Evolutionary conservation across 2,888 invertebrate genomes (phyloP).

Genomic region (Cremastobaeus sp.): DNA sequence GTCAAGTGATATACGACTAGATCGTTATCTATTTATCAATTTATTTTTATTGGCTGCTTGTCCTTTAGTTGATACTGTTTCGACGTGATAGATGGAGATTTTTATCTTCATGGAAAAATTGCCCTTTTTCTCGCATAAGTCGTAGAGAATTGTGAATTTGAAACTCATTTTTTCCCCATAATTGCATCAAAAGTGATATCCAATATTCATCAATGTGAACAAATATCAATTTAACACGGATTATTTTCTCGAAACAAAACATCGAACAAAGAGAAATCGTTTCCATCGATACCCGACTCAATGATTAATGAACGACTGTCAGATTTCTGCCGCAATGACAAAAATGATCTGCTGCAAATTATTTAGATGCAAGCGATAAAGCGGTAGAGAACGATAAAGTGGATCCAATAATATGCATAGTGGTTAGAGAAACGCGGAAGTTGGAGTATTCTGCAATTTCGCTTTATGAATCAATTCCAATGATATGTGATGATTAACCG

Average conservation of each 20-base stretch:
- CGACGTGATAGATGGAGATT: no score
- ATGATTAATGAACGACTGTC: constrained; percentile 15
- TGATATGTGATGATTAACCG: constrained; percentile 48
- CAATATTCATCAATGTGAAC: no score
- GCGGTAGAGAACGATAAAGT: constrained; percentile 15
- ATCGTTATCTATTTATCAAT: no score
- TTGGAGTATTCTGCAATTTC: constrained; percentile 37
- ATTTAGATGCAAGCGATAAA: constrained; percentile 31
- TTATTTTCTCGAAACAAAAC: no score
- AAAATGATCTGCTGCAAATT: constrained; percentile 29
- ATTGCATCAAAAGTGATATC: no score
- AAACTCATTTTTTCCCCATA: no score
- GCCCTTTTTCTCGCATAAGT: no score
- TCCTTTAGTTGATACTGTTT: no score
- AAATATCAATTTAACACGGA: no score
- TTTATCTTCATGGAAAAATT: no score
- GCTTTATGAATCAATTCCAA: constrained; percentile 47
- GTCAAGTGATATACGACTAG: constrained; percentile 27
- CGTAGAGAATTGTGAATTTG: no score
- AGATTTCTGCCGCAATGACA: constrained; percentile 21
- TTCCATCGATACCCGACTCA: constrained; percentile 5
- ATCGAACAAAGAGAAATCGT: no score
- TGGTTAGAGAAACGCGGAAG: constrained; percentile 40
- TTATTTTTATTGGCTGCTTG: constrained; percentile 10
- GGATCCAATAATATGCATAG: constrained; percentile 33